A percentile compares a stretch with the other conserved stretches of the same genome.
phyloP scores from a whole-genome alignment of 2,113 vertebrate species.

The Apistogramma diplotaenia region DNA sequence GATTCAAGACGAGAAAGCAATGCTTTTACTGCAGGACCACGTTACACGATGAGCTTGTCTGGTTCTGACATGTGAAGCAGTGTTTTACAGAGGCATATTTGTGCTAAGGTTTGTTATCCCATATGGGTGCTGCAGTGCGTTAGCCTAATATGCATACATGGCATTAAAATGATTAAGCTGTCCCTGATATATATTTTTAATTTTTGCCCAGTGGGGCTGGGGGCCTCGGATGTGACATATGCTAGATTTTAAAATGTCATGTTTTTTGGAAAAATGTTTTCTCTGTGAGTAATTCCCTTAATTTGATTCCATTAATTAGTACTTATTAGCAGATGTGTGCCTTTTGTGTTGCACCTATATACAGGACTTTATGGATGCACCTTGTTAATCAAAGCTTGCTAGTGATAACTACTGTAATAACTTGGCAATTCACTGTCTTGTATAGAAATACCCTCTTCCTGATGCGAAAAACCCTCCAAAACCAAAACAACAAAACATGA shows the following conservation, averaged over 20 bases:
- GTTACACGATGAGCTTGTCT: conserved; percentile 17
- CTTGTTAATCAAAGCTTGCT: too few species aligned
- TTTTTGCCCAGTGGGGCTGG: too few species aligned
- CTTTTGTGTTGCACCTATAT: background rate
- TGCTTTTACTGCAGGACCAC: background rate
- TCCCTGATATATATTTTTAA: too few species aligned
- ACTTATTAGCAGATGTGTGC: background rate
- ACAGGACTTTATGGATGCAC: background rate
- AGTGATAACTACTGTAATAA: too few species aligned
- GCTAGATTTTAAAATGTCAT: too few species aligned
- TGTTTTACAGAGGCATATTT: conserved; percentile 41
- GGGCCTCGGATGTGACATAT: too few species aligned
- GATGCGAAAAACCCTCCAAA: too few species aligned
- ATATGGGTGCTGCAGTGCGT: conserved; percentile 26
- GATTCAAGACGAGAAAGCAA: conserved; percentile 15
- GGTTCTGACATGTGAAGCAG: conserved; percentile 23
- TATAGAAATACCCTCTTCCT: too few species aligned
- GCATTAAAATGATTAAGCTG: background rate
- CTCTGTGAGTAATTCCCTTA: background rate
- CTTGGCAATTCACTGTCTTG: too few species aligned
- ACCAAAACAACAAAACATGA: too few species aligned
- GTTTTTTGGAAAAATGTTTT: background rate
- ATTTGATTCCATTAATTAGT: background rate
- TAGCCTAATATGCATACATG: conserved; percentile 10
- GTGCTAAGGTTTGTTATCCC: conserved; percentile 29